Base-by-base conservation (phyloP, 2,888 invertebrate genomes). In the Mermis nigrescens region DNA sequence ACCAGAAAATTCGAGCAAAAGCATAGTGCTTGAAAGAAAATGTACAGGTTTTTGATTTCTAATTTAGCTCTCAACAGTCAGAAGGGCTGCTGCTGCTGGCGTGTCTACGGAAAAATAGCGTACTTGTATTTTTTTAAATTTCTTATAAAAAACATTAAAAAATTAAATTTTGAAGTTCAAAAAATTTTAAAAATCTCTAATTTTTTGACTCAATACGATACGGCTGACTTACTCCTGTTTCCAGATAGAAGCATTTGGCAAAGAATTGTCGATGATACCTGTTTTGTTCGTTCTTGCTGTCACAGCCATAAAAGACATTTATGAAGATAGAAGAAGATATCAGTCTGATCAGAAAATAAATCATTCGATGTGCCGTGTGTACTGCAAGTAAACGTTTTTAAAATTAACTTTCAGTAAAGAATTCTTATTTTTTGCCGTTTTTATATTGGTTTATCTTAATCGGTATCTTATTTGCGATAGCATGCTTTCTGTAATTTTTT, bases 261-360 rank as follows among this genome's bases (percentile, higher is more conserved):
- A 60, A 19, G 66, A 64, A 57, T 60, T 69, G n/a, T 66, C 66
- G 2, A 61, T 91, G 67, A 85, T 94, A 75, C 94, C 95, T 64
- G 82, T 95, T 67, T 85, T 89, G 67, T 86, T 90, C 65, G 94
- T 95, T 69, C 80, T 95, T 64, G 83, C 85, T 59, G 82, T 95
- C 72, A 92, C 92, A 68, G 92, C 91, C 71, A 82, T 90, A 69
- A 95, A 95, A 79, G 95, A 95, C 81, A 90, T 89, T 69, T 90
- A 90, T 75, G 95, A 95, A 79, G 95, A 95, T 77, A 66, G 88
- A 58, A 79, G 92, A 62, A 78, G 95, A 69, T 82, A 86, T 69
- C 82, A 82, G 51, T 89, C 90, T 59, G 95, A 95, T 76, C 86
- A 85, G 71, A 80, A 91, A 68, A 88, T 95, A 68, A 95, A 95